phyloP scores from a whole-genome alignment of 2,888 invertebrate species.

The Anthophora plumipes region DNA sequence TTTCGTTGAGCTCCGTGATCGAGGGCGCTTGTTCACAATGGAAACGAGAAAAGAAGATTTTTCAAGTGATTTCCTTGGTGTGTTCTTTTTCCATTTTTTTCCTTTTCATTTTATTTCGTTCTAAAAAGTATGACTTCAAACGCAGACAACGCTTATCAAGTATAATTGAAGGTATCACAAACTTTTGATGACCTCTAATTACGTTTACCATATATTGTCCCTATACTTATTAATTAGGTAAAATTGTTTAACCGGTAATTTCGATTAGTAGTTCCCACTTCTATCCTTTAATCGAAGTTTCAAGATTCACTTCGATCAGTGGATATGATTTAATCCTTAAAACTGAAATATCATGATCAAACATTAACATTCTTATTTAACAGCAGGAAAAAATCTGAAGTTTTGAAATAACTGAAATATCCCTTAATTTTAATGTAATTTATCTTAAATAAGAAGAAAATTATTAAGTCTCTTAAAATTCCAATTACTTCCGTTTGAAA shows the following conservation, averaged over 20 bases:
- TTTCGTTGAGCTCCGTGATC: constrained; percentile 19
- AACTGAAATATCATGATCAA: not conserved
- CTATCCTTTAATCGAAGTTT: not conserved
- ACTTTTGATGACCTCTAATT: constrained; percentile 48
- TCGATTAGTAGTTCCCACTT: constrained; percentile 22
- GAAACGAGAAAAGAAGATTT: not conserved
- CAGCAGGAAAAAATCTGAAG: not conserved
- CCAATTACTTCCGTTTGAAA: not conserved
- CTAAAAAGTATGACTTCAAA: constrained; percentile 37
- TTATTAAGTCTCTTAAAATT: not conserved
- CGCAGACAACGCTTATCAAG: constrained; percentile 33
- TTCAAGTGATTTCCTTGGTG: not conserved
- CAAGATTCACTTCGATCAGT: no score
- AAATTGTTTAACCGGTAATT: constrained; percentile 23
- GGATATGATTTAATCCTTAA: not conserved
- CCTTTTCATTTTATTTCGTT: constrained; percentile 16
- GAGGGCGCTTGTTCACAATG: constrained; percentile 10
- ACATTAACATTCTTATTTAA: not conserved
- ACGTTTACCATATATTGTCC: constrained; percentile 51
- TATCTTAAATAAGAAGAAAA: no score
- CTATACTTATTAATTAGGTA: constrained; percentile 45
- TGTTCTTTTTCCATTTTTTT: not conserved
- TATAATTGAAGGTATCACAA: constrained; percentile 58
- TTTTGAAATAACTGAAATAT: not conserved
- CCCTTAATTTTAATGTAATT: no score